These are phyloP conservation scores for Chaetodon trifascialis DNA, from an alignment of 2,113 vertebrate genomes.

Conservation along the genomic window DNA sequence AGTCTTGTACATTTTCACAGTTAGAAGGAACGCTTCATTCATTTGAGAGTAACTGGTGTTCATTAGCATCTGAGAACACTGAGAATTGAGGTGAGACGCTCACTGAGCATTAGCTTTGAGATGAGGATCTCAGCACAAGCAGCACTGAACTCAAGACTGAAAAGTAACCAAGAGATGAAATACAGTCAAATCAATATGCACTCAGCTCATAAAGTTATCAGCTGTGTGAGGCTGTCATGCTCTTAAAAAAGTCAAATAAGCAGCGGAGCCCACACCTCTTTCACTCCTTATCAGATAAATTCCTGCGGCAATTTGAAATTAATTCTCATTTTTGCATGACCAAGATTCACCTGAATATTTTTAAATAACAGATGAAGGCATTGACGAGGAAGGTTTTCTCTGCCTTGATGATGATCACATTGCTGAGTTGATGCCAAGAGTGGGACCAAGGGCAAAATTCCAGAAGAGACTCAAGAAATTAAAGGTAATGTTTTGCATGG, in stretches of 20 bases:
- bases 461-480: slow-evolving; percentile 25
- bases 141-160: neutral
- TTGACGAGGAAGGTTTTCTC: slow-evolving; percentile 23
- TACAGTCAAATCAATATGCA: neutral
- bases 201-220: neutral
- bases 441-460: slow-evolving; percentile 23
- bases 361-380: slow-evolving; percentile 31
- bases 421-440: neutral
- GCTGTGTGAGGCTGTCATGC: neutral
- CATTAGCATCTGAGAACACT: too few relatives aligned
- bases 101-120: too few relatives aligned
- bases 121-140: neutral
- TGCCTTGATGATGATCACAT: slow-evolving; percentile 24
- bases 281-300: neutral
- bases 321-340: neutral
- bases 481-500: slow-evolving; percentile 38
- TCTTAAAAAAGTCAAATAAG: neutral
- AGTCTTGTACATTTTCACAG: too few relatives aligned
- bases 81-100: too few relatives aligned
- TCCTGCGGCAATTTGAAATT: neutral
- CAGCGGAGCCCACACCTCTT: neutral
- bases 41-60: too few relatives aligned
- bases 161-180: neutral
- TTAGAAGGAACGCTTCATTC: too few relatives aligned
- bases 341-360: neutral